These are phyloP conservation scores for Diabrotica undecimpunctata DNA, from an alignment of 1,140 invertebrate species.

Conservation along the genomic window DNA sequence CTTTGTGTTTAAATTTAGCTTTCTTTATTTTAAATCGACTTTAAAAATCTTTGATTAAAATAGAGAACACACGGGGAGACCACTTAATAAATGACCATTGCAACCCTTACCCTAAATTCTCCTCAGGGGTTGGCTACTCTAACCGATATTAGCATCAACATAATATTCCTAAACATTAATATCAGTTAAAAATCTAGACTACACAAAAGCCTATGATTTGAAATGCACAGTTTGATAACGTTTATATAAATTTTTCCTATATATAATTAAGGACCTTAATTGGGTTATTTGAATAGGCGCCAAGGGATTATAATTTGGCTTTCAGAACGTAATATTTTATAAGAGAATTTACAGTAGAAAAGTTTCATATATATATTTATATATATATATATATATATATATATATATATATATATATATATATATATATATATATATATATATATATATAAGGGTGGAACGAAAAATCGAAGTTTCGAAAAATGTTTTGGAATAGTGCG, in stretches of 20 bases:
- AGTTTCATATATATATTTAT: too few relatives aligned
- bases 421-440: too few relatives aligned
- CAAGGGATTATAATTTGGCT: neutral
- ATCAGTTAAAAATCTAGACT: neutral
- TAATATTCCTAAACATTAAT: neutral
- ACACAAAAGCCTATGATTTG: neutral
- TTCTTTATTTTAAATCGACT: too few relatives aligned
- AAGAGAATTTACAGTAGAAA: too few relatives aligned
- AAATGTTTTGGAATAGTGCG: too few relatives aligned
- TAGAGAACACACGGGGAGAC: neutral
- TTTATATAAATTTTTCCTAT: neutral
- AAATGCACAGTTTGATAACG: neutral
- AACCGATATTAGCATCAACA: neutral
- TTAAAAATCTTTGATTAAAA: too few relatives aligned
- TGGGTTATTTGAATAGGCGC: neutral
- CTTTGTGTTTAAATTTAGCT: too few relatives aligned
- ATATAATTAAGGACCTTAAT: neutral
- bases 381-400: too few relatives aligned
- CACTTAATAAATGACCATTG: neutral
- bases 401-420: too few relatives aligned
- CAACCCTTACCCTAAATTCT: neutral
- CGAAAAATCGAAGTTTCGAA: too few relatives aligned
- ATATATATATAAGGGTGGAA: too few relatives aligned
- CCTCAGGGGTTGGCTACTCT: neutral
- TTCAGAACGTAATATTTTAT: too few relatives aligned